These are phyloP conservation scores for Tenebrosternarchus preto DNA, from an alignment of 2,113 vertebrate genomes.

Conservation along the genomic window DNA sequence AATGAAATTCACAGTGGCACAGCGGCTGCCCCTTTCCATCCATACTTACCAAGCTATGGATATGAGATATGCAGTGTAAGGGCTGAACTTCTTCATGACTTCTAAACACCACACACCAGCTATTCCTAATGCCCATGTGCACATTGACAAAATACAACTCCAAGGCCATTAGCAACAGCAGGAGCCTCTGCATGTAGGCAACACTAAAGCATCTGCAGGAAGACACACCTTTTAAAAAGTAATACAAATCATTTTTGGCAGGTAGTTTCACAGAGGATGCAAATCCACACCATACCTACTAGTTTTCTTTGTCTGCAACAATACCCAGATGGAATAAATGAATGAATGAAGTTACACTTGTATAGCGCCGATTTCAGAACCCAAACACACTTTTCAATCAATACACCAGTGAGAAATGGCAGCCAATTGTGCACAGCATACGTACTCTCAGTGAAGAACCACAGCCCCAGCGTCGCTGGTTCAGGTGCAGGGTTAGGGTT, in stretches of 20 bases:
- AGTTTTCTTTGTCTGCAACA: conserved; percentile 9
- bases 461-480: too few relatives aligned
- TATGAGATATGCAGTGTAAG: background rate
- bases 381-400: too few relatives aligned
- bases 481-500: too few relatives aligned
- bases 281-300: background rate
- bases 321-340: conserved; percentile 14
- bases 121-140: background rate
- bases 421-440: too few relatives aligned
- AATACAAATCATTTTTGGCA: background rate
- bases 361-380: too few relatives aligned
- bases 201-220: background rate
- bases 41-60: background rate
- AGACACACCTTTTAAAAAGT: background rate
- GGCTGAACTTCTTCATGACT: background rate
- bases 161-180: background rate
- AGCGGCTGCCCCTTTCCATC: background rate
- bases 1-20: conserved; percentile 7
- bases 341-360: too few relatives aligned
- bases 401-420: too few relatives aligned
- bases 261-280: conserved; percentile 7
- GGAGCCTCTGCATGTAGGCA: background rate
- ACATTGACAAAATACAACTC: background rate
- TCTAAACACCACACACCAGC: background rate
- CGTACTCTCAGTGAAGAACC: too few relatives aligned